Evolutionary conservation across 1,140 invertebrate species (phyloP).

Genomic region (Sipha flava): DNA sequence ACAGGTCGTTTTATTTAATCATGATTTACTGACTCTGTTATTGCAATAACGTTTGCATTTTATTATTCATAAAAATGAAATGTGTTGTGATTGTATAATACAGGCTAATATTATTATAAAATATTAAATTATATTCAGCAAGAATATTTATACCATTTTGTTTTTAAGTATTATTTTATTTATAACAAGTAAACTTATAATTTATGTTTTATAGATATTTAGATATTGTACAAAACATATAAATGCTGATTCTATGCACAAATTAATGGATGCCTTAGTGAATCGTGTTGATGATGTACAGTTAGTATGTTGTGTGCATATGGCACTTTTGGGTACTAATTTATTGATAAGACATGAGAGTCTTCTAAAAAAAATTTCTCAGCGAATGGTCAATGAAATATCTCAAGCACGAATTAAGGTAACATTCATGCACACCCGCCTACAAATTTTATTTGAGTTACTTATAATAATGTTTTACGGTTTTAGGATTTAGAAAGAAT

Average conservation of each 20-base stretch:
- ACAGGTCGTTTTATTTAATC: no score
- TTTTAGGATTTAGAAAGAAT: not conserved
- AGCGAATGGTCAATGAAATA: not conserved
- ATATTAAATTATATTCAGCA: no score
- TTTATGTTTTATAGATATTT: not conserved
- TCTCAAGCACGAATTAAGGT: not conserved
- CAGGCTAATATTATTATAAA: no score
- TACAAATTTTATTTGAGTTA: no score
- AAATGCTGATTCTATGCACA: not conserved
- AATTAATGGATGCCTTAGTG: not conserved
- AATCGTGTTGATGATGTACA: not conserved
- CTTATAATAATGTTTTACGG: no score
- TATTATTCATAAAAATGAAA: no score
- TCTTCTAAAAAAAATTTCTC: not conserved
- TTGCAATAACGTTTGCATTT: no score
- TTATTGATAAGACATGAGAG: not conserved
- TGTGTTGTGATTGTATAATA: no score
- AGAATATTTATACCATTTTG: no score
- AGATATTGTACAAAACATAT: not conserved
- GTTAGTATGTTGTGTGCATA: constrained; percentile 18
- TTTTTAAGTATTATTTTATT: no score
- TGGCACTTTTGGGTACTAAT: constrained; percentile 18
- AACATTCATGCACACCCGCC: not conserved
- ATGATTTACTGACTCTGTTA: no score
- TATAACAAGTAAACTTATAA: no score